Base-by-base conservation (phyloP, 2,797 vertebrate genomes). In the Clarias platycephalus region DNA sequence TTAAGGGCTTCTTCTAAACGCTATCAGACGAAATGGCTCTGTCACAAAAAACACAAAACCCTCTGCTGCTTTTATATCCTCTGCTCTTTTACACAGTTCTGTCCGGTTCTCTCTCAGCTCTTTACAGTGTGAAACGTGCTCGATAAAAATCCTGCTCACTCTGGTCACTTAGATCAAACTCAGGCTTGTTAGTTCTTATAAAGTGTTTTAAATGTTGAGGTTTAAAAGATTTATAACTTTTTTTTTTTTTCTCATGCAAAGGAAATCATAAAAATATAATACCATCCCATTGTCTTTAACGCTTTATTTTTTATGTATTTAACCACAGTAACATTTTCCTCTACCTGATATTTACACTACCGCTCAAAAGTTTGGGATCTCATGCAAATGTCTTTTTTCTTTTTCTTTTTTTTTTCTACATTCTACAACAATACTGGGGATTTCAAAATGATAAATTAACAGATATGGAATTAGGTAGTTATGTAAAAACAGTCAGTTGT, bases 41-140 rank as follows among this genome's bases (percentile, higher is more conserved):
- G 31, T 44, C 16, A 40, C 26, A 70, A 40, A 81, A 53, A 53
- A 53, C 49, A 53, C 49, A 53, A 53, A 22, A 26, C 24, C 60
- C 63, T 79, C 22, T 37, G 49, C 68, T 74, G 53, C 64, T 34
- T 79, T 57, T 90, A 77, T 57, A 84, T 91, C 85, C 87, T 90
- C 88, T 90, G 83, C 88, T 90, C 88, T 88, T 90, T 90, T 91
- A 89, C 92, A 91, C 83, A 90, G 86, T 84, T 34, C 79, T 85
- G 67, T 82, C 87, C 81, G 87, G 84, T 92, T 90, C 66, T 88
- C 81, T 86, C 82, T 90, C 87, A 88, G 87, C 83, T 82, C 15
- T 37, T 60, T 71, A 63, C 24, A 31, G 64, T 79, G 44, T 62
- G 55, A 79, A 34, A 68, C 12, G 9, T 20, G 57, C 58, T 53